These are phyloP conservation scores for Megalops atlanticus DNA, from an alignment of 2,113 vertebrate species.

Conservation along the genomic window DNA sequence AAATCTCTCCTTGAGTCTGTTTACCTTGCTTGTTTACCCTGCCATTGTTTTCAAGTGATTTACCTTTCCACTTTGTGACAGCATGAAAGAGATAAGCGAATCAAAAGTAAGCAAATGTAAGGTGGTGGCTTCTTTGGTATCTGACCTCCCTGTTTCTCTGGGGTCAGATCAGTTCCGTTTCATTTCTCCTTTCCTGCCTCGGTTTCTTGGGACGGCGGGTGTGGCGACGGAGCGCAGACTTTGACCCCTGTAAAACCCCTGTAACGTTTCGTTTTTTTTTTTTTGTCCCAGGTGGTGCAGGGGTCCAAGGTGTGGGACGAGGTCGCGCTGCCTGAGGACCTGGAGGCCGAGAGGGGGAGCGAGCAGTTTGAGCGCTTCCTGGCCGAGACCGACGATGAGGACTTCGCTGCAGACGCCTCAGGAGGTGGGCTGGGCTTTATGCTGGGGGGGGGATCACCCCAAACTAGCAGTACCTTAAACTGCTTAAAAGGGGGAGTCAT, in stretches of 20 bases:
- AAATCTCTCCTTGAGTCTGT: not conserved
- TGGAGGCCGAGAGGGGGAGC: slow-evolving; percentile 57
- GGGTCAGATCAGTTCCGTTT: slow-evolving; percentile 22
- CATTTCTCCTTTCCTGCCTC: slow-evolving; percentile 46
- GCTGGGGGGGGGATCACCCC: not conserved
- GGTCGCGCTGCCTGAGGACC: slow-evolving; percentile 69
- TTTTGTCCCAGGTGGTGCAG: slow-evolving; percentile 60
- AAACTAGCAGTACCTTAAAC: too few relatives aligned
- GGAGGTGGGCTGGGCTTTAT: slow-evolving; percentile 62
- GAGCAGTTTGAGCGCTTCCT: slow-evolving; percentile 53
- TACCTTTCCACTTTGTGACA: not conserved
- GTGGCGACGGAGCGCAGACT: slow-evolving; percentile 24
- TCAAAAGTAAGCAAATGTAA: not conserved
- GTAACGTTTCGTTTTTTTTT: not conserved
- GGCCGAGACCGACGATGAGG: slow-evolving; percentile 67
- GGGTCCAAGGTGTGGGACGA: slow-evolving; percentile 77
- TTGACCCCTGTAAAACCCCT: slow-evolving; percentile 53
- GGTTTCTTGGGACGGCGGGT: slow-evolving; percentile 40
- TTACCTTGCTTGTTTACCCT: not conserved
- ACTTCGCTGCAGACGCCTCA: slow-evolving; percentile 68
- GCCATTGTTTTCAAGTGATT: not conserved
- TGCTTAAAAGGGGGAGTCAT: too few relatives aligned
- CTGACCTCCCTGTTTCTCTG: not conserved
- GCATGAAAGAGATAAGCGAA: not conserved
- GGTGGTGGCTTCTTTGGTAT: not conserved